Evolutionary conservation across 1,140 invertebrate genomes (phyloP), one percentile per base, ranked within the genome.

Genomic region (Druon quercuslanigerum): DNA sequence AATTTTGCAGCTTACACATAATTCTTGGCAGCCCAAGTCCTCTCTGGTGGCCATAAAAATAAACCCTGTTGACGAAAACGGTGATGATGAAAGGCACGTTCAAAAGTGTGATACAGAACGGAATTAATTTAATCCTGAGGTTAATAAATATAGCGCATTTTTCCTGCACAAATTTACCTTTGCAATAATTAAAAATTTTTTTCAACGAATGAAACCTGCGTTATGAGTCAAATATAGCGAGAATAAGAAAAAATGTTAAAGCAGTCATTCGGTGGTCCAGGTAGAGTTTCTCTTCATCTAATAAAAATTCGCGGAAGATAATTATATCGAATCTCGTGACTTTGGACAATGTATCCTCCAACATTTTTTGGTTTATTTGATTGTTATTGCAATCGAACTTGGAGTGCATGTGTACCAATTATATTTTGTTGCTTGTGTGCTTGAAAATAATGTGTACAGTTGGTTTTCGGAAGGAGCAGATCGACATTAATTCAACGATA

Each of bases 401-500:
- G 40, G 40, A 46, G 40, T 46, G 40, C 40, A 46, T 46, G 40
- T 46, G 40, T 46, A 46, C 40, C 40, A 46, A 46, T 46, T 46
- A 46, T 46, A 46, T 11, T 46, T 46, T 6, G 40, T 46, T 46
- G 40, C 14, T 60, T 60, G 25, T 60, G 1, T 20, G 12, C 57
- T 20, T 25, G 25, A 33, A 60, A 25, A 25, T 33, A 66, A 40
- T 66, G 19, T 57, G 60, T 25, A 14, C 20, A 13, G 3, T 33
- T 60, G 19, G 19, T 60, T 60, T 60, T 60, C 25, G 56, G 19
- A 20, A 60, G 12, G 33, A 60, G 3, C 12, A 60, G 33, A 60
- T 60, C 57, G 57, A 33, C 57, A 60, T 60, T 60, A 33, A 60
- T 60, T 60, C 57, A 60, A 60, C 25, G 57, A 60, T 60, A 60